These are phyloP conservation scores for Melitaea athalia DNA, from an alignment of 2,888 invertebrate genomes.

Conservation along the genomic window DNA sequence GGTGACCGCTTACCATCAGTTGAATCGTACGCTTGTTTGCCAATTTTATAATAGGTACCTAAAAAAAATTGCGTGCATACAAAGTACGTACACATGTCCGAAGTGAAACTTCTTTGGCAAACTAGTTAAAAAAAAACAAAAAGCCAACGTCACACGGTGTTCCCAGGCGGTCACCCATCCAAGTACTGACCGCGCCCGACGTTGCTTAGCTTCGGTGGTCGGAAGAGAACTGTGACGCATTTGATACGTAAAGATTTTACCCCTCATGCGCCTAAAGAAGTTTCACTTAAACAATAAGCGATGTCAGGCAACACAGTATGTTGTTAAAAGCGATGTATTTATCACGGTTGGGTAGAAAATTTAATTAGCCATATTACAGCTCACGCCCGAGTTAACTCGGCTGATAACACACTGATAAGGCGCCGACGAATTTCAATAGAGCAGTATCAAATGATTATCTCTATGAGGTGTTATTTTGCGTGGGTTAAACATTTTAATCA, in stretches of 20 bases:
- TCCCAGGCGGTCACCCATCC: constrained; percentile 68
- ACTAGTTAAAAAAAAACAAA: constrained; percentile 7
- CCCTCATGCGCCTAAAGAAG: no score
- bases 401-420: constrained; percentile 13
- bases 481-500: neutral
- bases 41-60: no score
- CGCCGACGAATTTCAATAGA: constrained; percentile 7
- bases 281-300: neutral
- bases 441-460: constrained; percentile 7
- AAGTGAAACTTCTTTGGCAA: no score
- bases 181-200: constrained; percentile 75
- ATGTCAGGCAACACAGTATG: neutral
- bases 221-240: constrained; percentile 78
- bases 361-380: constrained; percentile 24
- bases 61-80: no score
- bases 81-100: no score
- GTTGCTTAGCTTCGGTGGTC: constrained; percentile 78
- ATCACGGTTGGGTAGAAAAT: constrained; percentile 20
- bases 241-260: no score
- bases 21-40: no score
- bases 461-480: neutral
- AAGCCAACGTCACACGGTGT: constrained; percentile 47
- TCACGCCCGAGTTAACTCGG: neutral
- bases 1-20: no score
- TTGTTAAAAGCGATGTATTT: constrained; percentile 1